These are phyloP conservation scores for Petaurus breviceps DNA, from an alignment of 2,113 vertebrate species.

Conservation along the genomic window DNA sequence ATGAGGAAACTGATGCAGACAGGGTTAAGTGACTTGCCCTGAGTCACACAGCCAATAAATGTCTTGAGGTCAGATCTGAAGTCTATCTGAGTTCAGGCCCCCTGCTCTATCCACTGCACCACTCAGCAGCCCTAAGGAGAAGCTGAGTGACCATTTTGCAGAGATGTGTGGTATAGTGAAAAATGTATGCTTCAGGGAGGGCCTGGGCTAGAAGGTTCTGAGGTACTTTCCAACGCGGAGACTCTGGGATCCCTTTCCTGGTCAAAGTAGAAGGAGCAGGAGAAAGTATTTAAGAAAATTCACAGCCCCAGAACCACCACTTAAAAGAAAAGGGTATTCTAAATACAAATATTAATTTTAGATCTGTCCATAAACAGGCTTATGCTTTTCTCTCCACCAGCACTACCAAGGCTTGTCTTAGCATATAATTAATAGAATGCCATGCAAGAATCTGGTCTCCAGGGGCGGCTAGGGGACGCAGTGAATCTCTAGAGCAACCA, in stretches of 20 bases:
- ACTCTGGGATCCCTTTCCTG: neutral
- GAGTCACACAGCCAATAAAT: neutral
- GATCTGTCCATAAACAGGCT: neutral
- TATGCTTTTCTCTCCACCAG: no score
- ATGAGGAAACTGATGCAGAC: neutral
- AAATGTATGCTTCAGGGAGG: neutral
- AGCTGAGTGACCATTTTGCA: neutral
- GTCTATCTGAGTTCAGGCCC: no score
- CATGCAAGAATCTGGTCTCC: neutral
- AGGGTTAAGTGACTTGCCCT: neutral
- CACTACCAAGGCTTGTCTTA: neutral
- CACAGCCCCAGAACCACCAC: neutral
- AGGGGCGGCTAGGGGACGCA: no score
- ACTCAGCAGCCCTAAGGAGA: neutral
- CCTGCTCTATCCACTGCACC: no score
- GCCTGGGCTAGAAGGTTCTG: neutral
- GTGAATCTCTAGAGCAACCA: no score
- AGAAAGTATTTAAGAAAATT: neutral
- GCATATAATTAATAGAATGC: neutral
- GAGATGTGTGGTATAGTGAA: neutral
- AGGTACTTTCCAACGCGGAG: neutral
- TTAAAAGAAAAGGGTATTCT: neutral
- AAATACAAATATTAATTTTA: neutral
- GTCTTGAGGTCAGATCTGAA: neutral
- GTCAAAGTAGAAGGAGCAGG: neutral